Conservation (phyloP, 2,113 vertebrate species). For the Cynoglossus semilaevis region DNA sequence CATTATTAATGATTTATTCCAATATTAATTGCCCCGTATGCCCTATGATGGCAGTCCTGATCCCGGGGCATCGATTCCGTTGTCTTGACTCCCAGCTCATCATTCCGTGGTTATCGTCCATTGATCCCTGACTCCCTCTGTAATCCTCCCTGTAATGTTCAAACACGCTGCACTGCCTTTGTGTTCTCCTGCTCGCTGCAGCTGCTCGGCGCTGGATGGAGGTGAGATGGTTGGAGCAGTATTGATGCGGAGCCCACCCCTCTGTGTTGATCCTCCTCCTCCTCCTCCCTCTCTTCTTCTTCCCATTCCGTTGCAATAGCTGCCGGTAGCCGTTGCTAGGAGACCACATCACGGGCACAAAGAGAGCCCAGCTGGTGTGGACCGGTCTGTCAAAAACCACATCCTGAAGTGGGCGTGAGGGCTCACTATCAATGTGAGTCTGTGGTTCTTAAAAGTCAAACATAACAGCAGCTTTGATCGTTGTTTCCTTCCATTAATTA, state of each 20-base stretch:
- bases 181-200: conserved; percentile 59
- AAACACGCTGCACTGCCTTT: conserved; percentile 47
- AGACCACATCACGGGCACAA: conserved; percentile 88
- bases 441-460: conserved; percentile 24
- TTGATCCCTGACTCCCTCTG: neutral
- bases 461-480: conserved; percentile 1
- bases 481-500: no score
- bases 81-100: conserved; percentile 10
- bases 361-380: conserved; percentile 90
- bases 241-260: conserved; percentile 75
- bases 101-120: neutral
- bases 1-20: conserved; percentile 28
- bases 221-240: conserved; percentile 65
- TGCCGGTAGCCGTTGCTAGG: conserved; percentile 92
- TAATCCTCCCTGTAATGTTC: neutral
- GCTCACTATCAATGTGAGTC: conserved; percentile 51
- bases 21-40: neutral
- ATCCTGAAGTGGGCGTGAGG: conserved; percentile 70
- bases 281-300: neutral
- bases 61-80: conserved; percentile 17
- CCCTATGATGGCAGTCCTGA: conserved; percentile 8
- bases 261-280: conserved; percentile 73
- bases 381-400: conserved; percentile 78
- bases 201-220: conserved; percentile 62
- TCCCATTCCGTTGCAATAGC: conserved; percentile 80